Evolutionary conservation across 64 coral and sea anemone species (phyloP), one percentile per base, ranked within the genome.

Genomic region (Pocillopora verrucosa): DNA sequence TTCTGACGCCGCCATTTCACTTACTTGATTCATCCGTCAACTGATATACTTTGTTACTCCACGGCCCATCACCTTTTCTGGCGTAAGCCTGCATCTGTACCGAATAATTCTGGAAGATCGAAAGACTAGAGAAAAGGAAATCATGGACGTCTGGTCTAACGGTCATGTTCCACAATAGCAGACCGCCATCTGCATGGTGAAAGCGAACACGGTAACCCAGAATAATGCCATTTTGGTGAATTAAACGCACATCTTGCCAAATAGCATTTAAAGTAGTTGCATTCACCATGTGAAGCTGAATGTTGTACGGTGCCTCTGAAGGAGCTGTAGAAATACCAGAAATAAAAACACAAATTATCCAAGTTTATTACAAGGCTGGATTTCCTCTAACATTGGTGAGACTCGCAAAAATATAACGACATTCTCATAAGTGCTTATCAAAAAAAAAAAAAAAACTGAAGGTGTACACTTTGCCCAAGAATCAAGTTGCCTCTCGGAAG

Each of bases 191-290:
- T 60, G 22, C 57, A 56, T 79, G 77, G 19, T 79, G 77, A 25
- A 79, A 15, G n/a, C 20, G 77, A 60, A 79, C 15, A 12, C 57
- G 51, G 41, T 79, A 79, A 22, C 77, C 77, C 12, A 60, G 57
- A 79, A 79, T 79, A 26, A 60, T n/a, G 51, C 77, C 77, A 79
- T 79, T 79, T 59, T 60, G 77, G 38, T 79, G 77, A 79, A 79
- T 58, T 0, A 79, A 79, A 14, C 19, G 56, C 20, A 79, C 77
- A 11, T 59, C 9, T 1, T 3, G 11, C 77, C 77, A 79, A 24
- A 20, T 4, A 10, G 77, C 77, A n/a, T 59, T n/a, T 34, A 79
- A 79, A 60, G 77, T 13, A 2, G 20, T 60, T 59, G 41, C 56
- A 22, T 79, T 79, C 5, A 26, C 38, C 77, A 59, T 60, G 56